Base-by-base conservation (phyloP, 1,140 invertebrate genomes). In the Papilio glaucus region DNA sequence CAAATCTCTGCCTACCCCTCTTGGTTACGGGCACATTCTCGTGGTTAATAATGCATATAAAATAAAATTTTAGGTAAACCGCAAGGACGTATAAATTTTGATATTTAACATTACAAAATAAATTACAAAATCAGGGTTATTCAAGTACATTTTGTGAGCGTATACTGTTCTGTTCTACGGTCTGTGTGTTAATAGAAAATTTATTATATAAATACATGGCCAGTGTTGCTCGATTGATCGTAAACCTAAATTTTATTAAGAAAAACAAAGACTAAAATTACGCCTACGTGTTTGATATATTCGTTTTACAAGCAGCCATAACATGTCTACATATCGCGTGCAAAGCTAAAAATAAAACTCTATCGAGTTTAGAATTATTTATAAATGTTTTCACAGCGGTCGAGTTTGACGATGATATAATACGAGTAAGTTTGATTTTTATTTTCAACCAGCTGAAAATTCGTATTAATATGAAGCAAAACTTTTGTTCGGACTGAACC, bases 211-310 rank as follows among this genome's bases (percentile, higher is more conserved):
- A 57, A 57, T 26, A 57, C 24, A 24, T 24, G 49, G 49, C 21
- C 21, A 57, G 49, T 57, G 49, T 57, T 57, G 18, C 10, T 12
- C 49, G 49, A 57, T 57, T 4, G 21, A 57, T 57, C 49, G 49
- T 57, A 57, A 57, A 57, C 45, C 45, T 57, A 33, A 33, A 33
- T 57, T 57, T 26, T 57, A 24, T 12, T 57, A 12, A 57, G 24
- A 57, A 57, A 57, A 57, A 57, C 18, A 57, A 10, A 57, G 49
- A 57, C 49, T 57, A 57, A 57, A 57, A 57, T 57, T 24, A 57
- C 49, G 49, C 9, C 49, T 57, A 57, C 49, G 49, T 57, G 10
- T 26, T 57, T 15, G 18, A 57, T 26, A 57, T 21, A 26, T 53
- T 12, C 49, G 12, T 57, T 57, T 26, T 26, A 57, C 49, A 57